Conservation (phyloP, 1,140 invertebrate species). For the Episyrphus balteatus region DNA sequence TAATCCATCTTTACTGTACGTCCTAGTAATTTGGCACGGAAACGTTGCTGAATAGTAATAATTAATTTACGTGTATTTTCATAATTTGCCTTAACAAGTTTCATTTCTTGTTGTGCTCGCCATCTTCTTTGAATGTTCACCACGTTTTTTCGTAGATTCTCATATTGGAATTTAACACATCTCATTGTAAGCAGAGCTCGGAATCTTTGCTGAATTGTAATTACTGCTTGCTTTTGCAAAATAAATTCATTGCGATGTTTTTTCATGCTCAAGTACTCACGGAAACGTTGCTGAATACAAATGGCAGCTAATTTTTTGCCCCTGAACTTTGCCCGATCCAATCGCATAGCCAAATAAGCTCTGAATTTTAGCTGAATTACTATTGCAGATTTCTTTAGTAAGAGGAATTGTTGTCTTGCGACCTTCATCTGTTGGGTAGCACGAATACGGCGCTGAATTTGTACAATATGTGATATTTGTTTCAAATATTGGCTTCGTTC, state of each 20-base stretch:
- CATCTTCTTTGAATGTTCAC: conserved; percentile 14
- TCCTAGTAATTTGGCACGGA: conserved; percentile 13
- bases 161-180: neutral
- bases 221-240: conserved; percentile 8
- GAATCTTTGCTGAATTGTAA: conserved; percentile 12
- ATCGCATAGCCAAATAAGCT: conserved; percentile 25
- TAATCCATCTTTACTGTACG: too few relatives aligned
- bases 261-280: conserved; percentile 20
- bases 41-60: conserved; percentile 21
- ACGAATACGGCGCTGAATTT: conserved; percentile 36
- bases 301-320: conserved; percentile 20
- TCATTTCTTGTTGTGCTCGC: conserved; percentile 14
- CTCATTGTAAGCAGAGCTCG: conserved; percentile 12
- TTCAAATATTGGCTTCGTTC: conserved; percentile 12
- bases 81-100: conserved; percentile 8
- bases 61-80: conserved; percentile 5
- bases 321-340: conserved; percentile 23
- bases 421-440: conserved; percentile 27
- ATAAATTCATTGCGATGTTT: conserved; percentile 9
- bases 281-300: conserved; percentile 37
- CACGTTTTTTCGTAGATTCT: conserved; percentile 1
- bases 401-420: conserved; percentile 25
- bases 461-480: conserved; percentile 11
- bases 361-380: conserved; percentile 41
- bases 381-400: conserved; percentile 25